Conservation (phyloP, 1,140 invertebrate genomes). For the Halyomorpha halys region DNA sequence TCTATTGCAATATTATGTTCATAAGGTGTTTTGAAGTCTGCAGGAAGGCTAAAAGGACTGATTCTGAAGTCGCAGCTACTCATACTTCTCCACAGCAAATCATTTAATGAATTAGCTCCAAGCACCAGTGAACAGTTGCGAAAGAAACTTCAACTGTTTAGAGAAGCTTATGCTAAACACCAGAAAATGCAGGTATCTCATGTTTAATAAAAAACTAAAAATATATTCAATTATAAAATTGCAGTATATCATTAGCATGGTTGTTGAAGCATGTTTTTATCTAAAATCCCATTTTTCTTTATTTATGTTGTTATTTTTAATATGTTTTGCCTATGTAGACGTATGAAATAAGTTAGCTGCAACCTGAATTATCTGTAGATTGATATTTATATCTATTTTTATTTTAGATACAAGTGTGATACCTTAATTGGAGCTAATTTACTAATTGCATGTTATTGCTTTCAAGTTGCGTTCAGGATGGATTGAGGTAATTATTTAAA, state of each 20-base stretch:
- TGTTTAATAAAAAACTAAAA: background rate
- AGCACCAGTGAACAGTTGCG: constrained; percentile 46
- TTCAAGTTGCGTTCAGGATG: constrained; percentile 30
- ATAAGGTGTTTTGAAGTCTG: constrained; percentile 43
- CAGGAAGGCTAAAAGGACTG: constrained; percentile 71
- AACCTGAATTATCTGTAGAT: background rate
- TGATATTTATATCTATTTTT: background rate
- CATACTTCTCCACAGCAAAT: constrained; percentile 72
- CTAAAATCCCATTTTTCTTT: no score
- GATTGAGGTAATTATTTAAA: constrained; percentile 30
- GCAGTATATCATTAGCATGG: no score
- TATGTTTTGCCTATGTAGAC: no score
- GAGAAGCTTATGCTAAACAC: constrained; percentile 83
- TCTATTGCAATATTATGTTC: constrained; percentile 7
- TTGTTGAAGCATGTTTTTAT: no score
- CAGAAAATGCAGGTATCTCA: constrained; percentile 37
- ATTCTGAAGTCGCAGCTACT: constrained; percentile 84
- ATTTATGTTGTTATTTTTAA: no score
- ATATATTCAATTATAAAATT: no score
- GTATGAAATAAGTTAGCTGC: background rate
- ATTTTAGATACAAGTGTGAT: background rate
- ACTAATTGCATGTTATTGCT: constrained; percentile 13
- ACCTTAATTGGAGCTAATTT: background rate
- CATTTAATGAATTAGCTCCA: constrained; percentile 73
- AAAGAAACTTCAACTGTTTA: constrained; percentile 68